Evolutionary conservation across 2,113 vertebrate species (phyloP).

Genomic region (Agelaius phoeniceus): DNA sequence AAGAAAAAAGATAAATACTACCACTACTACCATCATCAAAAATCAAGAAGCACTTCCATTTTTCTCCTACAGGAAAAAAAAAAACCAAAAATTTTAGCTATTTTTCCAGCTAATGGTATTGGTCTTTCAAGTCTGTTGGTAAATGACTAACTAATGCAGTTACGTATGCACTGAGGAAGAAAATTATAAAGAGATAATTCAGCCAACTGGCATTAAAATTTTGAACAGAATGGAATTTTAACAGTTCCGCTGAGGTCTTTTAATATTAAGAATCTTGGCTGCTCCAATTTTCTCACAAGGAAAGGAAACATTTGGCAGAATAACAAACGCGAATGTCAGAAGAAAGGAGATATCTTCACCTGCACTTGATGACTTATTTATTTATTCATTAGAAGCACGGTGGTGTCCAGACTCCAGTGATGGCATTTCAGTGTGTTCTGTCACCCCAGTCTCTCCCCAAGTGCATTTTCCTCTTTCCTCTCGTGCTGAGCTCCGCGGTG

Average conservation of each 20-base stretch:
- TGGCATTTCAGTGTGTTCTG: not conserved
- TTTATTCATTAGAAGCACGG: not conserved
- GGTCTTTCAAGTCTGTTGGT: conserved; percentile 28
- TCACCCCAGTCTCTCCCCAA: not conserved
- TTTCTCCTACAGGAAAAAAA: not conserved
- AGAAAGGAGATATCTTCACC: conserved; percentile 2
- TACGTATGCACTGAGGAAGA: not conserved
- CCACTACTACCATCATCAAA: not conserved
- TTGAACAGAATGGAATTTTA: not conserved
- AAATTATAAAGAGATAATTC: not conserved
- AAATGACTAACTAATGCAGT: conserved; percentile 30
- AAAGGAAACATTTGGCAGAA: not conserved
- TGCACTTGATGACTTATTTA: not conserved
- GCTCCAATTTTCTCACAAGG: not conserved
- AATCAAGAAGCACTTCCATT: not conserved
- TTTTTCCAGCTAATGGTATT: not conserved
- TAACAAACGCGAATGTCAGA: not conserved
- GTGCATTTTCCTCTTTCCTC: not conserved
- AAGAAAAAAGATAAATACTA: not conserved
- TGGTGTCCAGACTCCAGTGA: not conserved
- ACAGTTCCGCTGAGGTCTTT: not conserved
- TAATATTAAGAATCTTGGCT: not conserved
- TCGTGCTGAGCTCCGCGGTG: rapidly evolving
- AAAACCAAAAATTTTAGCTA: not conserved
- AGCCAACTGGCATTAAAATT: conserved; percentile 18